Conservation (phyloP, 2,113 vertebrate species). For the Odocoileus virginianus region DNA sequence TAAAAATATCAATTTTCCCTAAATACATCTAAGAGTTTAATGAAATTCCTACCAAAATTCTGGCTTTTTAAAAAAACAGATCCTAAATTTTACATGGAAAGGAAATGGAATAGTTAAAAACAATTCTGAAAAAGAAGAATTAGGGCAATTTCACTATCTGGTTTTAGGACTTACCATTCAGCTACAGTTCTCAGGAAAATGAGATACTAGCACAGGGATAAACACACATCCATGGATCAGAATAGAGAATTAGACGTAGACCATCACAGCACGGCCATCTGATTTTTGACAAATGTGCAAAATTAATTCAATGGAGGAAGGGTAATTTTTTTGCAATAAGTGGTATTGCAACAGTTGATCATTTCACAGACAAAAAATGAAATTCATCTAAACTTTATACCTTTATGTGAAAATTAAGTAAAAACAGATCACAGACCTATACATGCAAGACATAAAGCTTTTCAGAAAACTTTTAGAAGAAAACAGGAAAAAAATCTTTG, state of each 20-base stretch:
- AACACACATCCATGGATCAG: not conserved
- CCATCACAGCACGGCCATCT: not conserved
- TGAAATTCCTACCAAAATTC: not conserved
- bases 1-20: not conserved
- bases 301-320: not conserved
- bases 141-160: not conserved
- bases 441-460: not conserved
- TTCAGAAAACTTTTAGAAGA: not conserved
- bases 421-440: not conserved
- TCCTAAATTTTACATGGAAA: not conserved
- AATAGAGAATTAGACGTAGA: not conserved
- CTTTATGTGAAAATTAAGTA: not conserved
- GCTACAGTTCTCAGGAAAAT: not conserved
- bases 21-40: not conserved
- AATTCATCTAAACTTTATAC: not conserved
- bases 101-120: not conserved
- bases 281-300: slow-evolving; percentile 9
- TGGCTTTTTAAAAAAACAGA: not conserved
- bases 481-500: not conserved
- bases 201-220: not conserved
- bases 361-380: not conserved
- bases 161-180: slow-evolving; percentile 6
- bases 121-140: slow-evolving; percentile 19
- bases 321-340: not conserved
- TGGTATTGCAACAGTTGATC: not conserved